These are phyloP conservation scores for Nanger granti DNA, from an alignment of 2,113 vertebrate genomes.

Conservation along the genomic window DNA sequence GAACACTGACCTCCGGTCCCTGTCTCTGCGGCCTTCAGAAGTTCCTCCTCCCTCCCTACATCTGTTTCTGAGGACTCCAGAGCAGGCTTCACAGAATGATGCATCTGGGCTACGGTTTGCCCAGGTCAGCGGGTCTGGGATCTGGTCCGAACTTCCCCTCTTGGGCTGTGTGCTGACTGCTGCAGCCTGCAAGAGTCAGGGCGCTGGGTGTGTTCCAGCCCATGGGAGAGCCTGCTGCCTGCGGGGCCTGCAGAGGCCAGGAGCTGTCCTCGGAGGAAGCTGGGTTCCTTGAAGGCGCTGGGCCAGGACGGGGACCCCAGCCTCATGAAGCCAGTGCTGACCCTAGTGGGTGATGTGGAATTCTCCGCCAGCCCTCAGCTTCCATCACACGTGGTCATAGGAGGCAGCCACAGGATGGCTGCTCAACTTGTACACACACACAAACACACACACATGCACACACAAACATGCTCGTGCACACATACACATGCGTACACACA, in stretches of 20 bases:
- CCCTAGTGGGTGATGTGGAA: too few species aligned
- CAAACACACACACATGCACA: background rate
- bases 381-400: background rate
- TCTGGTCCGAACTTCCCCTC: conserved; percentile 28
- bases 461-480: background rate
- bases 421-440: background rate
- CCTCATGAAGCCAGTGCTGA: background rate
- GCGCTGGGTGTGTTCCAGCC: background rate
- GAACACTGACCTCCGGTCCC: background rate
- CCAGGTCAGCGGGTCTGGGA: conserved; percentile 54
- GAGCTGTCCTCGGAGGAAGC: background rate
- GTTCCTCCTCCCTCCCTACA: background rate
- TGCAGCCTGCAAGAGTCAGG: background rate
- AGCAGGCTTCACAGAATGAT: background rate
- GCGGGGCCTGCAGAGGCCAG: background rate
- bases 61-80: conserved; percentile 14
- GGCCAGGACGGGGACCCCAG: background rate
- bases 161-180: conserved; percentile 23
- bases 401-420: background rate
- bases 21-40: background rate
- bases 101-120: conserved; percentile 52
- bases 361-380: background rate
- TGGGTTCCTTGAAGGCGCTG: background rate
- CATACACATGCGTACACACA: background rate
- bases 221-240: background rate